Evolutionary conservation across 92 coral and sea anemone genomes (phyloP), one percentile per base, ranked within the genome.

Genomic region (Phenganax subtilis): DNA sequence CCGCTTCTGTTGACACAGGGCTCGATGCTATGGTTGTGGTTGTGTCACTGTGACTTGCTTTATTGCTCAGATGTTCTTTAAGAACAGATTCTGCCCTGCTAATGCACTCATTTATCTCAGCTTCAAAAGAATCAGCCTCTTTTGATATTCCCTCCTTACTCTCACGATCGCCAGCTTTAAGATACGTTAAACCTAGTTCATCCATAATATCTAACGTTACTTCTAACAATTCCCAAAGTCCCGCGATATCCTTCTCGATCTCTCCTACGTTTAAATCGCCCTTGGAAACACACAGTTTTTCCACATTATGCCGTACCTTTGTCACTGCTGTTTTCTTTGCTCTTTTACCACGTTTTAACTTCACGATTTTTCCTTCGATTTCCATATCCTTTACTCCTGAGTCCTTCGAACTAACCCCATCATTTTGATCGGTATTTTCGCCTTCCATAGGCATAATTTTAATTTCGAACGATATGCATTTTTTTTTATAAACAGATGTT

Each of bases 301-400:
- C 75, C 29, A 69, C 30, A 51, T 6, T 69, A 51, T 25, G 75
- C 54, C 55, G 9, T 51, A 69, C 52, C 54, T 31, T 69, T 51
- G 75, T 69, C 10, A 69, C 75, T 11, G 75, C 75, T 51, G 75
- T 7, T 69, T 69, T 69, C 20, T 51, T 27, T 8, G 75, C 7
- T n/a, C 75, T 69, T 69, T 69, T 69, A 16, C 14, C 14, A 8
- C 75, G 75, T 69, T 69, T 69, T n/a, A 69, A n/a, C 16, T 69
- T 52, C 10, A 69, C 25, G 14, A 69, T 16, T 51, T 51, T 27
- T 0, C 31, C 75, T 51, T 69, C 47, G 9, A 9, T 51, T 31
- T 10, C 51, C 27, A 12, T 69, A 5, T 30, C 16, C 51, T 16
- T 69, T 52, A 51, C 10, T 69, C 9, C 20, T 69, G 53, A 17